Conservation (phyloP, 2,113 vertebrate genomes). For the Boulengeromyrus knoepffleri region DNA sequence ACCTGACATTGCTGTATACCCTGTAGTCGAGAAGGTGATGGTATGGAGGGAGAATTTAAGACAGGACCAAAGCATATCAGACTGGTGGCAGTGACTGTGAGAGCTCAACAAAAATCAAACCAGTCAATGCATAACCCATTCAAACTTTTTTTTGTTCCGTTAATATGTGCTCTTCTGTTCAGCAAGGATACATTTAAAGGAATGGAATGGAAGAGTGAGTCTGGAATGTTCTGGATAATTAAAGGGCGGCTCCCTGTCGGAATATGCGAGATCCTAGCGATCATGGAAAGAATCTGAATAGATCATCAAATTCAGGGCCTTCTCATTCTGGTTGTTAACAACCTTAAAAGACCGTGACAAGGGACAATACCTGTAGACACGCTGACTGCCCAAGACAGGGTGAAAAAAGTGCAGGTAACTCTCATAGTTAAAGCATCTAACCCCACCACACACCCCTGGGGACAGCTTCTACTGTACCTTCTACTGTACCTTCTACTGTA, state of each 20-base stretch:
- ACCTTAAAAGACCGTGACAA: not conserved
- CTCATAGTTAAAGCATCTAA: slow-evolving; percentile 37
- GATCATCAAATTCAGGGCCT: not conserved
- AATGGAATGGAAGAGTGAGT: slow-evolving; percentile 23
- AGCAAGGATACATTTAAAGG: not conserved
- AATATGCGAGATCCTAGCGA: slow-evolving; percentile 16
- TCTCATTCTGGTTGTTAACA: not conserved
- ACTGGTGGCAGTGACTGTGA: not conserved
- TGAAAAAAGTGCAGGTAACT: slow-evolving; percentile 29
- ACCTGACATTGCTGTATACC: not conserved
- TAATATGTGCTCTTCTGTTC: not conserved
- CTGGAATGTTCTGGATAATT: slow-evolving; percentile 56
- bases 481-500: not conserved
- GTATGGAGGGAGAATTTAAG: not conserved
- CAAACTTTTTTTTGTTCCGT: not conserved
- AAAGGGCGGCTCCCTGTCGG: slow-evolving; percentile 56
- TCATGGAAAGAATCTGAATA: not conserved
- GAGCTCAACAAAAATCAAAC: not conserved
- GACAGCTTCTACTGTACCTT: not conserved
- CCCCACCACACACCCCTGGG: slow-evolving; percentile 38
- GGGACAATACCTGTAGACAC: slow-evolving; percentile 32
- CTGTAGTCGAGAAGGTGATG: not conserved
- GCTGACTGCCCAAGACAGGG: not conserved
- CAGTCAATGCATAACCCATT: not conserved
- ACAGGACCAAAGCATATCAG: not conserved